phyloP scores from a whole-genome alignment of 2,113 vertebrate species.

The Xenopus tropicalis region UCB_Xtro_10.0 CM004448.2:41507001-41507500 shows the following conservation, averaged over 20 bases:
- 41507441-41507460: too few species aligned
- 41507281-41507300: conserved; percentile 5
- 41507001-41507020: too few species aligned
- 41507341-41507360: background rate
- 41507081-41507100: background rate
- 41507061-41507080: background rate
- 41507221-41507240: background rate
- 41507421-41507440: too few species aligned
- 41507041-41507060: background rate
- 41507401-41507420: background rate
- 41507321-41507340: conserved; percentile 2
- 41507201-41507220: conserved; percentile 17
- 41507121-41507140: background rate
- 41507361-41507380: background rate
- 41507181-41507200: conserved; percentile 23
- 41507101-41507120: background rate
- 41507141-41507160: conserved; percentile 5
- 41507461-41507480: too few species aligned
- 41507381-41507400: background rate
- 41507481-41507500: too few species aligned
- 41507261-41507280: conserved; percentile 9
- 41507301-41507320: conserved; percentile 18
- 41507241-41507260: conserved; percentile 10
- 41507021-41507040: too few species aligned
- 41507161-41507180: conserved; percentile 28